Percentiles rank a stretch among this genome's conserved stretches.
Evolutionary conservation across 2,888 invertebrate species (phyloP).

Genomic region (Osmoderma eremita): DNA sequence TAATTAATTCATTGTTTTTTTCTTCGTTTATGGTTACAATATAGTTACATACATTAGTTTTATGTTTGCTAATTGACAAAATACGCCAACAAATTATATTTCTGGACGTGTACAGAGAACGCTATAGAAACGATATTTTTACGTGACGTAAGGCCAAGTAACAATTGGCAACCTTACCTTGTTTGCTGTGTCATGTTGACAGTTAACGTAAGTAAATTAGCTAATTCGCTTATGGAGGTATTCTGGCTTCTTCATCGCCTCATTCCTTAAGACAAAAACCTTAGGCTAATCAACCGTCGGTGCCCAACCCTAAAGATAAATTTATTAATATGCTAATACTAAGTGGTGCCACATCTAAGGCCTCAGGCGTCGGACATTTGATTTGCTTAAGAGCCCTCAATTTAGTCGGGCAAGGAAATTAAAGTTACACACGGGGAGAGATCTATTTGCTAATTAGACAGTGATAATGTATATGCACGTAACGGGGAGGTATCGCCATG

Average conservation of each 20-base stretch:
- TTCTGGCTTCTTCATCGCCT: constrained; percentile 16
- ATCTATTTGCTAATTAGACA: constrained; percentile 60
- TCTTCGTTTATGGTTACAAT: too few relatives aligned
- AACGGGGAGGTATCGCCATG: constrained; percentile 12
- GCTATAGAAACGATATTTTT: too few relatives aligned
- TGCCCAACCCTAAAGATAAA: constrained; percentile 45
- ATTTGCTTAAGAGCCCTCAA: constrained; percentile 62
- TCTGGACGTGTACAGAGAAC: too few relatives aligned
- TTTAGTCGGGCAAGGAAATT: constrained; percentile 63
- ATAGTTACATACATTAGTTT: too few relatives aligned
- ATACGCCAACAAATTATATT: too few relatives aligned
- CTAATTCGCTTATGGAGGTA: constrained; percentile 24
- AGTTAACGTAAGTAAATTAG: constrained; percentile 36
- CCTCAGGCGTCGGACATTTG: constrained; percentile 60
- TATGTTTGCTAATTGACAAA: too few relatives aligned
- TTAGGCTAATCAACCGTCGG: constrained; percentile 40
- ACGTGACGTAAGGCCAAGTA: too few relatives aligned
- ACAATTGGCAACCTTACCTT: constrained; percentile 4
- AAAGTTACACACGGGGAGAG: constrained; percentile 57
- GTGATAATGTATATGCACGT: constrained; percentile 42
- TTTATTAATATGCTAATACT: constrained; percentile 46
- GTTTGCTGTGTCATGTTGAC: constrained; percentile 33
- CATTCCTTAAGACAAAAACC: constrained; percentile 31
- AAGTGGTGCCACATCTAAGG: constrained; percentile 49
- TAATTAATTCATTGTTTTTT: too few relatives aligned